A percentile compares a stretch with the other conserved stretches of the same genome.
These are phyloP conservation scores for Baryphthengus martii DNA, from an alignment of 2,113 vertebrate species.

Conservation along the genomic window DNA sequence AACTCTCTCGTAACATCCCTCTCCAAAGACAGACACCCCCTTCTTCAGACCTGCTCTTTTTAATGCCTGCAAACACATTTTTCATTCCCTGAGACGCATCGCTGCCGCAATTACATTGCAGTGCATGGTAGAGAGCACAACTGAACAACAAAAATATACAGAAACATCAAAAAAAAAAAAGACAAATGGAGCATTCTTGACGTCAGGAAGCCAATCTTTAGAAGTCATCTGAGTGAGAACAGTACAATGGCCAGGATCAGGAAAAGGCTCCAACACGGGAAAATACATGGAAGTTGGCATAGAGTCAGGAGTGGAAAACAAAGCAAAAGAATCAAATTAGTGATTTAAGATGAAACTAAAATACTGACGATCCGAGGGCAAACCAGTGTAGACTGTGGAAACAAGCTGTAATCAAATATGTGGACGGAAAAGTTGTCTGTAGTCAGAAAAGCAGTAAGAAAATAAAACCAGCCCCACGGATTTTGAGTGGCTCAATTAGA, in stretches of 20 bases:
- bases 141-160: neutral
- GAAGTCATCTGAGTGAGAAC: neutral
- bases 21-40: neutral
- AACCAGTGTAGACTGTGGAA: neutral
- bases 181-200: neutral
- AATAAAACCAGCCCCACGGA: neutral
- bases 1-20: neutral
- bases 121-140: neutral
- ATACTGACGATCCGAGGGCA: neutral
- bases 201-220: neutral
- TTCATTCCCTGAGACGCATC: neutral
- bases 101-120: rapidly evolving
- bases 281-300: neutral
- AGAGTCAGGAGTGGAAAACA: neutral
- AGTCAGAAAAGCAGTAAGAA: neutral
- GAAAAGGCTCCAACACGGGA: neutral
- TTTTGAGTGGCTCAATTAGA: neutral
- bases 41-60: neutral
- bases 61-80: neutral
- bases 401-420: neutral
- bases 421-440: neutral
- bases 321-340: neutral
- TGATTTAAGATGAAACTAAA: neutral
- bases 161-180: neutral
- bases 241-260: neutral